These are phyloP conservation scores for Drosophila elegans DNA, from an alignment of 1,140 invertebrate genomes.

Conservation along the genomic window DNA sequence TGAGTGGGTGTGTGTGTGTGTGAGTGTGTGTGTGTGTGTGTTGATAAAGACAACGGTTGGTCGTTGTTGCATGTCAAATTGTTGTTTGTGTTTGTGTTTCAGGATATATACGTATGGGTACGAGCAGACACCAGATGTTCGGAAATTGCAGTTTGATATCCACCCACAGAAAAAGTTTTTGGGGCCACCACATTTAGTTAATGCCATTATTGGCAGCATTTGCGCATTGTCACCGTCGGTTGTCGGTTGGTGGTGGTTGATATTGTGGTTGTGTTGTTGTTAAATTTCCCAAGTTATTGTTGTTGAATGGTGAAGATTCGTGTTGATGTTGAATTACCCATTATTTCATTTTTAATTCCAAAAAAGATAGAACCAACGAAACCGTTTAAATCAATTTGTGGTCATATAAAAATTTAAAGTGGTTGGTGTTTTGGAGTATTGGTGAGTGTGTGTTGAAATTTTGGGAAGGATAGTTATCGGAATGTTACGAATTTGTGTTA, in stretches of 20 bases:
- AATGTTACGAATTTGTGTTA: slow-evolving; percentile 57
- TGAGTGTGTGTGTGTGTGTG: slow-evolving; percentile 20
- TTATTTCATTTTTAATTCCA: slow-evolving; percentile 6
- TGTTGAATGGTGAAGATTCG: slow-evolving; percentile 8
- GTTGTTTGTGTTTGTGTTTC: slow-evolving; percentile 28
- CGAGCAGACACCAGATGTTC: slow-evolving; percentile 53
- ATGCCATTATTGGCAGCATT: slow-evolving; percentile 42
- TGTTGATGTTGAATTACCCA: slow-evolving; percentile 17
- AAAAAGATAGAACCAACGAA: background rate
- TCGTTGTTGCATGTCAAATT: slow-evolving; percentile 59
- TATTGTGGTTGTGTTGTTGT: background rate
- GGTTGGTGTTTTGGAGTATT: background rate
- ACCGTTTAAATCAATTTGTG: background rate
- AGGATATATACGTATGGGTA: slow-evolving; percentile 22
- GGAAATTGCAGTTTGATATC: slow-evolving; percentile 69
- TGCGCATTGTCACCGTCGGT: slow-evolving; percentile 37
- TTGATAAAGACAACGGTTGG: slow-evolving; percentile 38
- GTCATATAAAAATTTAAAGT: background rate
- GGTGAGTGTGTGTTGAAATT: background rate
- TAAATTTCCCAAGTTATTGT: background rate
- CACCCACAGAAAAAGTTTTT: slow-evolving; percentile 40
- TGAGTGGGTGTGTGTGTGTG: slow-evolving; percentile 16
- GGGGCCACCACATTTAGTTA: slow-evolving; percentile 53
- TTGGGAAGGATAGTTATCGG: background rate
- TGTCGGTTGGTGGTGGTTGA: background rate